phyloP scores from a whole-genome alignment of 1,140 invertebrate species.

The Polypedilum pembai region DNA sequence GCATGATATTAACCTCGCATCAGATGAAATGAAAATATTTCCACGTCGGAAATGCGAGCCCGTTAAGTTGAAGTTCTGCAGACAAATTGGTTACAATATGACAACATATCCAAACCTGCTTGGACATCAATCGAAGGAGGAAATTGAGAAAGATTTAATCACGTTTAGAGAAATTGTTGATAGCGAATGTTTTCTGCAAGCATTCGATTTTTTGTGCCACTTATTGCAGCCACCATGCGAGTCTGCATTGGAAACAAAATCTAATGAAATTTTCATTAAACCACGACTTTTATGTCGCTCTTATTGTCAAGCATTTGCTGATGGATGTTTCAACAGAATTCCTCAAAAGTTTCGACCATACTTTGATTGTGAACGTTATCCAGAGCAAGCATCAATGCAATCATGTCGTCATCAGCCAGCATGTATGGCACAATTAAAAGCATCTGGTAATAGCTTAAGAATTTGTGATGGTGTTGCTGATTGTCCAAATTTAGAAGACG shows the following conservation, averaged over 20 bases:
- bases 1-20: slow-evolving; percentile 38
- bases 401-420: slow-evolving; percentile 68
- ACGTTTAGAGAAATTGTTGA: slow-evolving; percentile 78
- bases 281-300: slow-evolving; percentile 44
- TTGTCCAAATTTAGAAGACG: slow-evolving; percentile 75
- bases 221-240: slow-evolving; percentile 71
- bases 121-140: slow-evolving; percentile 54
- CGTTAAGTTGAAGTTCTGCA: slow-evolving; percentile 62
- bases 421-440: slow-evolving; percentile 62
- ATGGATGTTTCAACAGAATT: slow-evolving; percentile 67
- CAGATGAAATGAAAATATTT: slow-evolving; percentile 37
- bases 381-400: slow-evolving; percentile 63
- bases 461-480: slow-evolving; percentile 81
- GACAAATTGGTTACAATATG: slow-evolving; percentile 63
- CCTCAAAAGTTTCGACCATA: slow-evolving; percentile 58
- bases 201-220: slow-evolving; percentile 79
- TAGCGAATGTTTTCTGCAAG: slow-evolving; percentile 75
- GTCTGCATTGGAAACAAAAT: slow-evolving; percentile 32
- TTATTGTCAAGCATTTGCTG: slow-evolving; percentile 78
- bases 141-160: slow-evolving; percentile 68
- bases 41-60: slow-evolving; percentile 59
- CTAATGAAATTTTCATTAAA: background rate
- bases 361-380: slow-evolving; percentile 73
- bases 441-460: slow-evolving; percentile 60
- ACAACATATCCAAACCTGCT: slow-evolving; percentile 80